A percentile compares a stretch with the other conserved stretches of the same genome.
These are phyloP conservation scores for Euzophera pinguis DNA, from an alignment of 2,888 invertebrate species.

Conservation along the genomic window DNA sequence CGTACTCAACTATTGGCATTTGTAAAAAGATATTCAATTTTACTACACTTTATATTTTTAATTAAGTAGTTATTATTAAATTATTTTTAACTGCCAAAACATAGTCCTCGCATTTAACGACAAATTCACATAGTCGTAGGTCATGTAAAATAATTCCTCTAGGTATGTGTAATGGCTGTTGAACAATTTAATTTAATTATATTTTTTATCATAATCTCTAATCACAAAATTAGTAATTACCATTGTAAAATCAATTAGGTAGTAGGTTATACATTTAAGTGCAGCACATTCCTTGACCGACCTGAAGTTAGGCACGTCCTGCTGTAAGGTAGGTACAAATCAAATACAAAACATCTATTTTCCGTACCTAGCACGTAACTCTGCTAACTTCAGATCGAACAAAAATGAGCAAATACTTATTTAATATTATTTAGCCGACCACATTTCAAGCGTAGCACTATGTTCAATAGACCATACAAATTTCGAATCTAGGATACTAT, in stretches of 20 bases:
- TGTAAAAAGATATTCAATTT: conserved; percentile 40
- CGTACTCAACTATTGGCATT: conserved; percentile 74
- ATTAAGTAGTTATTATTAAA: conserved; percentile 30
- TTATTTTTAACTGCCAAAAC: conserved; percentile 59
- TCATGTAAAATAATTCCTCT: conserved; percentile 19
- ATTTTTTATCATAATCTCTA: conserved; percentile 9
- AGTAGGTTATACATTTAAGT: not conserved
- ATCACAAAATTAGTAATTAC: not conserved
- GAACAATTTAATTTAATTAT: conserved; percentile 16
- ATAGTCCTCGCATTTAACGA: conserved; percentile 69
- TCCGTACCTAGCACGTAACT: not conserved
- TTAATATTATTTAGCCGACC: too few relatives aligned
- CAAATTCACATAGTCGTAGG: conserved; percentile 22
- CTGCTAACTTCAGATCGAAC: not conserved
- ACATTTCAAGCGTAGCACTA: too few relatives aligned
- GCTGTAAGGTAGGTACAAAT: too few relatives aligned
- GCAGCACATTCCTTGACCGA: too few relatives aligned
- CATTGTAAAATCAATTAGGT: conserved; percentile 9
- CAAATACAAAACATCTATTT: too few relatives aligned
- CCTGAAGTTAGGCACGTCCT: too few relatives aligned
- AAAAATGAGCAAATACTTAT: not conserved
- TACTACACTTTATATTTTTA: conserved; percentile 46
- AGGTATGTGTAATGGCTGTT: conserved; percentile 25
- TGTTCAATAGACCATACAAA: too few relatives aligned
- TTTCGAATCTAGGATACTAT: too few relatives aligned